These are phyloP conservation scores for Dendrolimus kikuchii DNA, from an alignment of 1,140 invertebrate species.

Conservation along the genomic window DNA sequence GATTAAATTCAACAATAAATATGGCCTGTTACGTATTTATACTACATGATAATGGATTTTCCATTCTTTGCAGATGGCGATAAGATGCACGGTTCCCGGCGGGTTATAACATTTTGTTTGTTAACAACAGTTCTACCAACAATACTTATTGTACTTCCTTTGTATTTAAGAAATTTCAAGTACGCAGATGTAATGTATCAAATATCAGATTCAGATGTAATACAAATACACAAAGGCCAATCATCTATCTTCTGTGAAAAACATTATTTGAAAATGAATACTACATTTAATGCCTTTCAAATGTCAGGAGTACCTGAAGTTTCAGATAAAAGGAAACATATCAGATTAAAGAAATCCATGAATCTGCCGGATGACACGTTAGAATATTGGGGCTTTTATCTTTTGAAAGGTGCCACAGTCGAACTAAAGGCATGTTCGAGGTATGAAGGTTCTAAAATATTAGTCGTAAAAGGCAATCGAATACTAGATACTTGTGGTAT, in stretches of 20 bases:
- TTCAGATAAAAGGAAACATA: conserved; percentile 80
- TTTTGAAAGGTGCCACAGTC: conserved; percentile 83
- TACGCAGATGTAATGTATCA: conserved; percentile 83
- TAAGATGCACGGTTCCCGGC: conserved; percentile 82
- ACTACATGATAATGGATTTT: conserved; percentile 2
- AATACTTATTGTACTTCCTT: conserved; percentile 79
- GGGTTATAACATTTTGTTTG: conserved; percentile 82
- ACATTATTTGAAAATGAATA: conserved; percentile 85
- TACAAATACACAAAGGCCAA: conserved; percentile 84
- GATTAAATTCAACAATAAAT: too few species aligned
- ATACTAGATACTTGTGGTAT: conserved; percentile 84
- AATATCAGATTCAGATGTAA: conserved; percentile 86
- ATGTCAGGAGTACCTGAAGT: conserved; percentile 79
- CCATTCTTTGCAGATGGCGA: conserved; percentile 73
- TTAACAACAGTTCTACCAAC: conserved; percentile 82
- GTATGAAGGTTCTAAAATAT: conserved; percentile 82
- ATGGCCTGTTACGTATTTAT: too few species aligned
- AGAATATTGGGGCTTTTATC: conserved; percentile 92
- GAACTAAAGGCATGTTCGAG: conserved; percentile 85
- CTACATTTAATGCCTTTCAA: conserved; percentile 87
- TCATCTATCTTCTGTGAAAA: conserved; percentile 85
- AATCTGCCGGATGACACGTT: conserved; percentile 86
- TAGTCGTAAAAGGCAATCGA: conserved; percentile 84
- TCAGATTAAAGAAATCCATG: conserved; percentile 86
- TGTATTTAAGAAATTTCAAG: conserved; percentile 81